These are phyloP conservation scores for Rhamphomyia laevipes DNA, from an alignment of 2,888 invertebrate species.

Conservation along the genomic window DNA sequence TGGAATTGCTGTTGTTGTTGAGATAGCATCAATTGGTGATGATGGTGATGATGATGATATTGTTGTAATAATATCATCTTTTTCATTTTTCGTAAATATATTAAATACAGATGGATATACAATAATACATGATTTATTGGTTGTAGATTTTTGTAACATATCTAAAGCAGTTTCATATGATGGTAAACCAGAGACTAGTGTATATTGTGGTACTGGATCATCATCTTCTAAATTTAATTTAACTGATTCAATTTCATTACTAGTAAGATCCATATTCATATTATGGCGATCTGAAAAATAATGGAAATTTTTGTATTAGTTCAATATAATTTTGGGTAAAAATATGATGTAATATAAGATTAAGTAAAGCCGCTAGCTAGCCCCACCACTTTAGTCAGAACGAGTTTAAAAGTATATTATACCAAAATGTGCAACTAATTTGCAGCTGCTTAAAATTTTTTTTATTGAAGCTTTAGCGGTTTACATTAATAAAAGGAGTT, in stretches of 20 bases:
- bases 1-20: not conserved
- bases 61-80: not conserved
- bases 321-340: not conserved
- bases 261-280: slow-evolving; percentile 11
- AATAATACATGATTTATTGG: slow-evolving; percentile 1
- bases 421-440: no score
- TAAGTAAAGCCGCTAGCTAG: no score
- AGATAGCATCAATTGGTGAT: not conserved
- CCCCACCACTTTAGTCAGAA: no score
- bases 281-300: slow-evolving; percentile 22
- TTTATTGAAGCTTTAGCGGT: no score
- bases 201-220: slow-evolving; percentile 50
- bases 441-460: no score
- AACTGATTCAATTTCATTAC: slow-evolving; percentile 28
- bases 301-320: not conserved
- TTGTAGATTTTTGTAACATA: slow-evolving; percentile 39
- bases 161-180: slow-evolving; percentile 50
- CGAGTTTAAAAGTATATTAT: no score
- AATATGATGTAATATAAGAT: no score
- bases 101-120: slow-evolving; percentile 11
- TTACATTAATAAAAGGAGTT: no score
- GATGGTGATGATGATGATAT: no score
- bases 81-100: slow-evolving; percentile 9
- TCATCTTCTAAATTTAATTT: slow-evolving; percentile 30
- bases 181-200: slow-evolving; percentile 50